Conservation (phyloP, 1,140 invertebrate genomes). For the Zaprionus camerounensis region DNA sequence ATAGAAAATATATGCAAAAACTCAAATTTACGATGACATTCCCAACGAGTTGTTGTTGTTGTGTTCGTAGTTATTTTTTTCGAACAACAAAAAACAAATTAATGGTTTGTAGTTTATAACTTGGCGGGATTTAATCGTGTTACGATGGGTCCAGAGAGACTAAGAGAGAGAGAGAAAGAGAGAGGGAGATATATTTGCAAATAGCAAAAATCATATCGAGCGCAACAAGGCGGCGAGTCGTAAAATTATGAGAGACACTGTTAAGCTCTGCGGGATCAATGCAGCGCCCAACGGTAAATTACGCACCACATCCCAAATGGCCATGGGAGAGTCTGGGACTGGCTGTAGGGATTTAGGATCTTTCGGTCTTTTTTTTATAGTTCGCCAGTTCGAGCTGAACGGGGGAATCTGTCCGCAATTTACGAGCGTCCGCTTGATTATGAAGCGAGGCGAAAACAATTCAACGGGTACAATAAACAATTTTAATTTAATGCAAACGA, state of each 20-base stretch:
- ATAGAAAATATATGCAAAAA: constrained; percentile 46
- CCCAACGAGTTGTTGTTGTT: constrained; percentile 9
- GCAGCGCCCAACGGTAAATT: constrained; percentile 49
- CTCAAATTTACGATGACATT: constrained; percentile 40
- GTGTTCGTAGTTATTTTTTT: constrained; percentile 16
- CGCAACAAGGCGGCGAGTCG: constrained; percentile 13
- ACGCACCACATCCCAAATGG: constrained; percentile 16
- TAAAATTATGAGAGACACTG: constrained; percentile 52
- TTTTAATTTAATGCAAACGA: constrained; percentile 63
- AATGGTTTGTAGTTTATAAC: constrained; percentile 51
- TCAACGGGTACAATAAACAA: constrained; percentile 56
- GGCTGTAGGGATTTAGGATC: constrained; percentile 63
- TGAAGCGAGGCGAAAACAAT: constrained; percentile 35
- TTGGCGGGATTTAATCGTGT: constrained; percentile 46
- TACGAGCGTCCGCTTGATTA: constrained; percentile 39
- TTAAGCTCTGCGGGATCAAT: constrained; percentile 66
- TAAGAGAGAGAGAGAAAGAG: not conserved
- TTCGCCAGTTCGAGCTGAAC: constrained; percentile 19
- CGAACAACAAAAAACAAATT: constrained; percentile 42
- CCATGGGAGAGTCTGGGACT: not conserved
- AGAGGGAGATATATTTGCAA: constrained; percentile 15
- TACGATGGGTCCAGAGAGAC: constrained; percentile 23
- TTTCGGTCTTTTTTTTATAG: constrained; percentile 60
- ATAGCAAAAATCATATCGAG: constrained; percentile 46
- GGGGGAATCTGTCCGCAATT: constrained; percentile 18